Evolutionary conservation across 2,113 vertebrate species (phyloP), one percentile per base, ranked within the genome.

Genomic region (Asarcornis scutulata): DNA sequence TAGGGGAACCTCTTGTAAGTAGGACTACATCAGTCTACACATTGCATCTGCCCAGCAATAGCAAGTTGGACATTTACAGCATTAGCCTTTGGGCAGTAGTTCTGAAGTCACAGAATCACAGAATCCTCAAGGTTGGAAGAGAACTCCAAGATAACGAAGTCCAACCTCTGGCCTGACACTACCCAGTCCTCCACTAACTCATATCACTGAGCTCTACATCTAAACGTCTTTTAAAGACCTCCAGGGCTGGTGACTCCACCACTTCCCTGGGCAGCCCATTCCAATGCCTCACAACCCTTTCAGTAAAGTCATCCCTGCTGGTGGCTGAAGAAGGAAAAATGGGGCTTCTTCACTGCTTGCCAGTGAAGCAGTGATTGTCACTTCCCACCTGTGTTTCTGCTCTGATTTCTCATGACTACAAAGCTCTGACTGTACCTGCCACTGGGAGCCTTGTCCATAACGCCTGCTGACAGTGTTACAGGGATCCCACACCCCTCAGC

Each of bases 401-500:
- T 8, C 17, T 21, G 15, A 42, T 26, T 9, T 38, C 40, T 75
- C 25, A 25, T 4, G 18, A 68, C 52, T 0, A 34, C 66, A 67
- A n/a, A 71, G 40, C 46, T 89, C 17, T 2, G 8, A 40, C 44
- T 64, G 64, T 59, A 0, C 17, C 53, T 36, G 15, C n/a, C 50
- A 21, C 55, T 11, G 42, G n/a, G 53, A 40, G n/a, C 23, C 56
- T 71, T 62, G 55, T 62, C 44, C 64, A 25, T 21, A 17, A n/a
- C 0, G 1, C 64, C 78, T 3, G 2, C 29, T 78, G 55, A 11
- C 38, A 44, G 38, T 18, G 29, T 27, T 69, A 40, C 13, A 3
- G 6, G 52, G 23, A 22, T 12, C 17, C 58, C 13, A 34, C 0
- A 0, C 17, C 5, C 59, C 0, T 0, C 66, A 82, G 77, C 62